Base-by-base conservation (phyloP, 2,113 vertebrate genomes). In the Centrocercus urophasianus region DNA sequence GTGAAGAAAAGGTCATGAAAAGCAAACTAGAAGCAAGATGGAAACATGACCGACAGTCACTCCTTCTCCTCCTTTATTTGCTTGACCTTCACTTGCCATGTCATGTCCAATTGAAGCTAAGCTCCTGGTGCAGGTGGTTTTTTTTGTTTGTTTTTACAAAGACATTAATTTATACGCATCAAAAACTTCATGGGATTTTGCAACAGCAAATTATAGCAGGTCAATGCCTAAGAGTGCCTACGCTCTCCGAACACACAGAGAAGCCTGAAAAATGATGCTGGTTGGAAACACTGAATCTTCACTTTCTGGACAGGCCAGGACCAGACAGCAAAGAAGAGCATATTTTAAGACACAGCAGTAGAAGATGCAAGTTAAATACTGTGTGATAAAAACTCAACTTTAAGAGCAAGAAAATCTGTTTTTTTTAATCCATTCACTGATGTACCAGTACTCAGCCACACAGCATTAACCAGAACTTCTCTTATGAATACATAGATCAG, bases 1-100 rank as follows among this genome's bases (percentile, higher is more conserved):
- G 69, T 70, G 32, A 93, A 59, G 76, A 92, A 93, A 57, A 94
- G 90, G 83, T 82, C 67, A 30, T 4, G 21, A 85, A 82, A 90
- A 90, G 66, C 78, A 85, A 92, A 88, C 57, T 38, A 71, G 67
- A 63, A 83, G 52, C 63, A 32, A 83, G 79, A 50, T n/a, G 56
- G 60, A 67, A 90, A 86, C 67, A 54, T 69, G 69, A 80, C 72
- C 57, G 2, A 88, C 47, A 92, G 80, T 94, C 32, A 91, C 81
- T 66, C 57, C 86, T 79, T 83, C 75, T 80, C 16, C 45, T 40
- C 47, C 59, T 87, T 61, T 90, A 45, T 90, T 92, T 94, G 71
- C 52, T 83, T 79, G 81, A 72, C 80, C 87, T 93, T 94, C 69
- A 50, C 72, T 76, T 82, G 59, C 54, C 69, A 52, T 48, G 34